Conservation (phyloP, 2,113 vertebrate genomes). For the Mellivora capensis region DNA sequence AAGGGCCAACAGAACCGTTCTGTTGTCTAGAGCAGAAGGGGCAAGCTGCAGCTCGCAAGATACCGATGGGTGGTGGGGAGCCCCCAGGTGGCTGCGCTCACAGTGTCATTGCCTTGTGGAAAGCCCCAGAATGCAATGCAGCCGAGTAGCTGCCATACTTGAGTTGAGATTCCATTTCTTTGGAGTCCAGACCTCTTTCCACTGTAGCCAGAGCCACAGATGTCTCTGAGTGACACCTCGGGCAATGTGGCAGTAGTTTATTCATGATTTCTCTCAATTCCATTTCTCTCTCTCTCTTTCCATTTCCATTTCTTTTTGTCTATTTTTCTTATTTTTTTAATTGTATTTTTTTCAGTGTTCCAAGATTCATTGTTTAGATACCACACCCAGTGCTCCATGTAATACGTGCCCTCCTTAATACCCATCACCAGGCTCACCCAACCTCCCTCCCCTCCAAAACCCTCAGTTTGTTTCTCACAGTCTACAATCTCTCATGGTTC, state of each 20-base stretch:
- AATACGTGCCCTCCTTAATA: no score
- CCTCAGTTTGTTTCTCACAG: no score
- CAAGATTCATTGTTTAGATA: no score
- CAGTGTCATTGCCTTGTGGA: neutral
- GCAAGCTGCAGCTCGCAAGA: neutral
- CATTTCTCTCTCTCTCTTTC: neutral
- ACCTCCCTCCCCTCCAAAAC: no score
- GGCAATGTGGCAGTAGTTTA: neutral
- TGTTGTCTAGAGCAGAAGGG: neutral
- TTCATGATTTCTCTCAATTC: neutral
- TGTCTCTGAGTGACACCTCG: neutral
- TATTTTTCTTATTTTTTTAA: neutral
- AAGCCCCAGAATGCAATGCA: neutral
- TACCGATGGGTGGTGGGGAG: fast-evolving
- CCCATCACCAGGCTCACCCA: no score
- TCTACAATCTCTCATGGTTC: no score
- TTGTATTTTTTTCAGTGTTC: no score
- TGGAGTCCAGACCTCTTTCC: neutral
- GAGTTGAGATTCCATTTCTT: neutral
- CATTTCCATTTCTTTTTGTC: neutral
- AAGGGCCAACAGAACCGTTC: neutral
- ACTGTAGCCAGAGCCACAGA: neutral
- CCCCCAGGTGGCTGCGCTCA: neutral
- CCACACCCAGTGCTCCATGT: no score
- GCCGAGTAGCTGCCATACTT: neutral